phyloP scores from a whole-genome alignment of 2,797 vertebrate genomes.

The Cossypha polioptera region DNA sequence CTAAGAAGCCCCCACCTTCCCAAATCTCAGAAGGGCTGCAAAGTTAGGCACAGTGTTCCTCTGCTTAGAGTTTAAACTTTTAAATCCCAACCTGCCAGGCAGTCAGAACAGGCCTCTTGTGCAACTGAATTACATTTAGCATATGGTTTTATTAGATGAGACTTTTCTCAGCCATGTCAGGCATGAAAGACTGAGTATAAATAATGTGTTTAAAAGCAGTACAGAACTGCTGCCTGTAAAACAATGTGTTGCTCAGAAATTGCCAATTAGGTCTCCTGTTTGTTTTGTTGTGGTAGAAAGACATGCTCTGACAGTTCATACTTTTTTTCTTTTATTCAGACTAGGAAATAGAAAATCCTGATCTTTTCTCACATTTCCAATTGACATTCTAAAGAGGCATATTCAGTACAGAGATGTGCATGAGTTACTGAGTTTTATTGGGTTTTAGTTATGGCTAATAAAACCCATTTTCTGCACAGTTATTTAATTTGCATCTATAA shows the following conservation, averaged over 20 bases:
- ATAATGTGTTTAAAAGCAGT: slow-evolving; percentile 28
- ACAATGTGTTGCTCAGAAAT: slow-evolving; percentile 9
- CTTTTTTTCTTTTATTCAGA: neutral
- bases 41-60: neutral
- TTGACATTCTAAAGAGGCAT: slow-evolving; percentile 26
- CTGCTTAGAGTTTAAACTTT: neutral
- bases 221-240: slow-evolving; percentile 8
- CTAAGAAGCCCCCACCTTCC: neutral
- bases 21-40: neutral
- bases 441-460: slow-evolving; percentile 66
- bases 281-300: neutral
- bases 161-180: neutral
- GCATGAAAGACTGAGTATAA: slow-evolving; percentile 10
- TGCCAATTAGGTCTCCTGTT: slow-evolving; percentile 17
- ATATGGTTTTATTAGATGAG: slow-evolving; percentile 8
- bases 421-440: slow-evolving; percentile 38
- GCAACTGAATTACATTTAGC: neutral
- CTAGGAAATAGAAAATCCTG: slow-evolving; percentile 5
- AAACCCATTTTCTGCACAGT: slow-evolving; percentile 57
- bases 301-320: neutral
- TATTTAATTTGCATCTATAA: slow-evolving; percentile 65
- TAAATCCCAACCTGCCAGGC: neutral
- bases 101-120: neutral
- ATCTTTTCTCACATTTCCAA: slow-evolving; percentile 24
- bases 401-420: slow-evolving; percentile 3